Base-by-base conservation (phyloP, 1,140 invertebrate genomes). In the Pseudomyrmex gracilis region DNA sequence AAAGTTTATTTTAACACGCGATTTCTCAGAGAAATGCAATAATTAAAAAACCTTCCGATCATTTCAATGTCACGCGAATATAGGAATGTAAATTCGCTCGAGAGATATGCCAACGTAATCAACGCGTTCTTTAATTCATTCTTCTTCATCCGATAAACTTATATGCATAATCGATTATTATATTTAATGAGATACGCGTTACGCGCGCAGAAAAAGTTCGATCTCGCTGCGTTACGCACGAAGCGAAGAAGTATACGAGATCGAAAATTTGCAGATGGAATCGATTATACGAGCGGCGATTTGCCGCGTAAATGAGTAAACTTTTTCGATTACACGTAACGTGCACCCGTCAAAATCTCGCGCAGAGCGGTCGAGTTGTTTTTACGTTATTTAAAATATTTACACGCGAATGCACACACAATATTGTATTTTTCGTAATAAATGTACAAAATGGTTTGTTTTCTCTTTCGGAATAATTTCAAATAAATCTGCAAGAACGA, bases 251-350 rank as follows among this genome's bases (percentile, higher is more conserved):
- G 24, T 55, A 68, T 24, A 70, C 47, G 13, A 47, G 53, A 58
- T 57, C 15, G 15, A 24, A 58, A 57, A 58, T 70, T 70, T 58
- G 20, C 76, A 34, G 43, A 58, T 70, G 58, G 58, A 70, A 70
- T 47, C 53, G 66, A 70, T 78, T 57, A 78, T 17, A 45, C 17
- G 34, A 5, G 34, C 34, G 5, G 64, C 53, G 53, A 64, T 47
- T 57, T 53, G 43, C 8, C 2, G 53, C 10, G 66, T 58, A 70
- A 80, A 80, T 45, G 66, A 80, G 66, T 17, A 70, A 80, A 80
- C 53, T 80, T 80, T 80, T 80, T 70, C 76, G 64, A 80, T 80
- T 70, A 70, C n/a, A 17, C 10, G 34, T 66, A 12, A 77, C 61
- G 12, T 43, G 20, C 60, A n/a, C 2, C 45, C 15, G n/a, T 77